These are phyloP conservation scores for Oryzias javanicus DNA, from an alignment of 2,113 vertebrate species.

Conservation along the genomic window DNA sequence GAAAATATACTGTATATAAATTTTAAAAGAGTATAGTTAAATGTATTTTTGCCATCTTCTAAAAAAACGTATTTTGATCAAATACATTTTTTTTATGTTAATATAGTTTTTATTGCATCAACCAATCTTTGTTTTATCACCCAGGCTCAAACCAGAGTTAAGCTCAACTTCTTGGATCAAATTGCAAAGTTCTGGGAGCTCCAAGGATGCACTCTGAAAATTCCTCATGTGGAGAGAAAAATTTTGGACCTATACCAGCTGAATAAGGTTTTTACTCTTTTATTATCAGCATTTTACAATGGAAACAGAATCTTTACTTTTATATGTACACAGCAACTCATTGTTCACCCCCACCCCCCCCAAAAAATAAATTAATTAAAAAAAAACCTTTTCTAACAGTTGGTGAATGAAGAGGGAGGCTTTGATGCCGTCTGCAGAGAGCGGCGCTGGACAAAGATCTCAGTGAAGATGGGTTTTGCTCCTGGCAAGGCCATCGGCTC, in stretches of 20 bases:
- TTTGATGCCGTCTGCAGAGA: conserved; percentile 95
- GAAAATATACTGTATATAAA: too few relatives aligned
- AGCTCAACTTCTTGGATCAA: conserved; percentile 97
- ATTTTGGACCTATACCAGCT: conserved; percentile 95
- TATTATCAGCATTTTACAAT: not conserved
- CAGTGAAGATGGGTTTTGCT: conserved; percentile 93
- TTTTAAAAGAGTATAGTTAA: too few relatives aligned
- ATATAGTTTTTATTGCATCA: not conserved
- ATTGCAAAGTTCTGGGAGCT: conserved; percentile 99
- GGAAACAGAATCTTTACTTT: not conserved
- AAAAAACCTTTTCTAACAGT: conserved; percentile 70
- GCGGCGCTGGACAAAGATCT: conserved; percentile 95
- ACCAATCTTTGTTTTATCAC: conserved; percentile 12
- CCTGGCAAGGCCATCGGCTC: conserved; percentile 96
- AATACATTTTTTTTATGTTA: not conserved
- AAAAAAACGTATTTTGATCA: too few relatives aligned
- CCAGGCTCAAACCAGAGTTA: conserved; percentile 96
- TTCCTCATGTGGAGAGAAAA: conserved; percentile 95
- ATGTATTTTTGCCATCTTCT: too few relatives aligned
- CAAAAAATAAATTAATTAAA: too few relatives aligned
- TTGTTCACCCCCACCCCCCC: conserved; percentile 2
- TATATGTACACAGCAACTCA: not conserved
- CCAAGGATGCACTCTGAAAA: conserved; percentile 95
- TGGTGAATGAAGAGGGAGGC: conserved; percentile 94
- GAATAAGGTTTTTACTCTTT: conserved; percentile 80